Conservation (phyloP, 2,888 invertebrate genomes). For the Agrotis segetum region DNA sequence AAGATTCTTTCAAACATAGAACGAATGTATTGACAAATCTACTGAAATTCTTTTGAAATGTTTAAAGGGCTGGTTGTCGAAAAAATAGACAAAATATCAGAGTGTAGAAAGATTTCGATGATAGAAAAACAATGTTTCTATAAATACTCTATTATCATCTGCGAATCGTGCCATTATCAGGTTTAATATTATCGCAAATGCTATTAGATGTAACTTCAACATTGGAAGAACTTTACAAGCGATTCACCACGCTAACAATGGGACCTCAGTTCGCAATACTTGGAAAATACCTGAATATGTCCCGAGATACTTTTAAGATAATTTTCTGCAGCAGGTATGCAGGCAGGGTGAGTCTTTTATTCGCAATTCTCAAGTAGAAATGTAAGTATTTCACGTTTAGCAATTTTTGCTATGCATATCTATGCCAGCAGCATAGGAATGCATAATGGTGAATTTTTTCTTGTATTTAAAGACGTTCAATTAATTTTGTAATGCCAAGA, state of each 20-base stretch:
- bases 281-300: conserved; percentile 56
- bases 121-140: too few species aligned
- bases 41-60: too few species aligned
- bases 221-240: conserved; percentile 32
- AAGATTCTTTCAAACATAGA: too few species aligned
- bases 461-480: too few species aligned
- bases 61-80: too few species aligned
- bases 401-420: conserved; percentile 25
- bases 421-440: not conserved
- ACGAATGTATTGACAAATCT: too few species aligned
- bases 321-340: conserved; percentile 60
- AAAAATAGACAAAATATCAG: too few species aligned
- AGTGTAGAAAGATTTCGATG: too few species aligned
- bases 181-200: not conserved
- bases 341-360: conserved; percentile 50
- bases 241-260: conserved; percentile 37
- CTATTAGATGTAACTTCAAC: conserved; percentile 15
- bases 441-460: too few species aligned
- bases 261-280: conserved; percentile 31
- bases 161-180: too few species aligned
- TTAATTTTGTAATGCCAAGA: not conserved
- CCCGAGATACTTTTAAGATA: conserved; percentile 55
- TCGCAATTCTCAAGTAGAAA: conserved; percentile 40
- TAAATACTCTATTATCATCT: too few species aligned
- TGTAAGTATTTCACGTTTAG: conserved; percentile 34